Evolutionary conservation across 2,797 vertebrate genomes (phyloP), one percentile per base, ranked within the genome.

Genomic region (Thripadectes ignobilis): DNA sequence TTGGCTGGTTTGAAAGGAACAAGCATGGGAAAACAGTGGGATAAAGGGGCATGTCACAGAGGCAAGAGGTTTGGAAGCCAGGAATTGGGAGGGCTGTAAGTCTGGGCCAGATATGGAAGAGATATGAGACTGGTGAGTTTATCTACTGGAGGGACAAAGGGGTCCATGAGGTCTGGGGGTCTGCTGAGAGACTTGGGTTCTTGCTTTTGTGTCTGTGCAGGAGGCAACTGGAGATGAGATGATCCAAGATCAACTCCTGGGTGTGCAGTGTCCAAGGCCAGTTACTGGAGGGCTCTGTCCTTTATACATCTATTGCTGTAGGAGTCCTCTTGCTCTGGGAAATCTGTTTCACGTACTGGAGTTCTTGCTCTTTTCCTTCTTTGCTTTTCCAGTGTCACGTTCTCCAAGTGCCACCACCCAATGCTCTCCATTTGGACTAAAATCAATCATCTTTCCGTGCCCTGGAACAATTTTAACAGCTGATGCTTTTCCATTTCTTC

Each of bases 361-460:
- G 7, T 1, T 4, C n/a, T 21, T 30, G 17, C 10, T 48, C 7
- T 43, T 48, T 32, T 48, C 58, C n/a, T 27, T 3, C 45, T 55
- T 46, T 54, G 29, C 38, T 49, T 73, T 39, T 20, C 36, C 51
- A 27, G 7, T 22, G 7, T 32, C 49, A 29, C 29, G 14, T 72
- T 65, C 17, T 59, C 27, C 81, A 74, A 0, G 1, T 65, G 26
- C 9, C 19, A 18, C 38, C 58, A 55, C 32, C 24, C 2, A 2
- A 0, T 7, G 24, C 12, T n/a, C 34, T 69, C 49, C 22, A 57
- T 61, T 43, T n/a, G 32, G 51, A 30, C 8, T 36, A 49, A 91
- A 85, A 85, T 22, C 20, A 36, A 4, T 16, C 14, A 39, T 4
- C 8, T 20, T 46, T 32, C 55, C 10, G 1, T 14, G 61, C 51